Evolutionary conservation across 1,140 invertebrate species (phyloP), one percentile per base, ranked within the genome.

Genomic region (Drosophila pseudoananassae): DNA sequence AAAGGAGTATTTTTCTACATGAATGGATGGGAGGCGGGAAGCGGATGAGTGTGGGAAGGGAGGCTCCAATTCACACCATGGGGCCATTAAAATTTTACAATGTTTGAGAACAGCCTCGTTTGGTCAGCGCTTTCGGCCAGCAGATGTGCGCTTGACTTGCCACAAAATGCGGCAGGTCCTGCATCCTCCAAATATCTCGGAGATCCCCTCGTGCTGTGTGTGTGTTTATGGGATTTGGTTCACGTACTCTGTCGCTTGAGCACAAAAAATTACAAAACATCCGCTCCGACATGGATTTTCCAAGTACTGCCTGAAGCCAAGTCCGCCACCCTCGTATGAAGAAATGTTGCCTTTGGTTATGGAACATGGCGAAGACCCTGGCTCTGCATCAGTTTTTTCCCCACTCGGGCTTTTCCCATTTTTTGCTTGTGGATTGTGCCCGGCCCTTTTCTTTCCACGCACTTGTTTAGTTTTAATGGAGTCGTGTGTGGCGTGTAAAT

Each of bases 401-500:
- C 17, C 17, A 10, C 43, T 46, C 17, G 1, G 9, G 25, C n/a
- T 20, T 15, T 14, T n/a, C 33, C 10, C 20, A 23, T 47, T 31
- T 15, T 40, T 33, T 33, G 20, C 23, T 8, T 64, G 46, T 50
- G 25, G 25, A 23, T 12, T 7, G 14, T 9, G 33, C 63, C 20
- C 50, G 50, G 50, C 38, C 45, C 51, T 17, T 60, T 61, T 40
- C 68, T 72, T 72, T 73, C 51, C 59, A 33, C 59, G 63, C 53
- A 40, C 70, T 75, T 87, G 82, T 76, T 85, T 72, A 73, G 33
- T 73, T 85, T 81, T 81, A 81, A 81, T 87, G 70, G 77, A 84
- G 81, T 85, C 81, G 80, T 76, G 65, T 80, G 76, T 57, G 72
- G 72, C 65, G 71, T 64, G 76, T 72, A 84, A 80, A 84, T 85